phyloP scores from a whole-genome alignment of 2,888 invertebrate genomes.

The Eurois occulta region DNA sequence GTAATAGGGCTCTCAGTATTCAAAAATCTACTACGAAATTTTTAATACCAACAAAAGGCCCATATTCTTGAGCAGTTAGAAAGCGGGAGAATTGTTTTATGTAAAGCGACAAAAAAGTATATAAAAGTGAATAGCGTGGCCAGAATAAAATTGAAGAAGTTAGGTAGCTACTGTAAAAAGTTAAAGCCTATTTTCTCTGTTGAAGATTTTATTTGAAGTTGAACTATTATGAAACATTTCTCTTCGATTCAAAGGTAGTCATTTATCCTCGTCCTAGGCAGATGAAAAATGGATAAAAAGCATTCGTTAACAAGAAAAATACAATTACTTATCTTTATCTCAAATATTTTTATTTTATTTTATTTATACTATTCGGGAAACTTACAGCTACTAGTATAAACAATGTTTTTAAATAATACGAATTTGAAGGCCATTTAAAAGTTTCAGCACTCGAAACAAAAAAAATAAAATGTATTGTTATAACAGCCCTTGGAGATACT shows the following conservation, averaged over 20 bases:
- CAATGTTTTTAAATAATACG: too few species aligned
- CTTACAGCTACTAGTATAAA: too few species aligned
- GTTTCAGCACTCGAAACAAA: too few species aligned
- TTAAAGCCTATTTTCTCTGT: conserved; percentile 16
- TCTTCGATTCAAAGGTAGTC: background rate
- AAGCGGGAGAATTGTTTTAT: conserved; percentile 46
- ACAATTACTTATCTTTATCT: background rate
- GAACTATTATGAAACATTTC: background rate
- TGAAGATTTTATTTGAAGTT: conserved; percentile 5
- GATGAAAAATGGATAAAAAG: background rate
- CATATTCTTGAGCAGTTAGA: conserved; percentile 42
- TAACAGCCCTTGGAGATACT: background rate
- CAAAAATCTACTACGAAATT: conserved; percentile 26
- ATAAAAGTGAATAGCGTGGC: conserved; percentile 8
- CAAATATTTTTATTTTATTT: too few species aligned
- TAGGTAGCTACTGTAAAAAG: conserved; percentile 11
- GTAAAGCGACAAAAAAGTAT: conserved; percentile 29
- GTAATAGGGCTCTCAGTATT: conserved; percentile 39
- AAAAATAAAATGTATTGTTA: too few species aligned
- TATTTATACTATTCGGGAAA: too few species aligned
- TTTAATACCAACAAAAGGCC: conserved; percentile 48
- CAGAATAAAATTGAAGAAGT: conserved; percentile 26
- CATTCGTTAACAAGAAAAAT: background rate
- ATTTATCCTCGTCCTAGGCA: too few species aligned
- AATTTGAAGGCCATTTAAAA: too few species aligned